phyloP scores from a whole-genome alignment of 2,888 invertebrate genomes.

The Myathropa florea region DNA sequence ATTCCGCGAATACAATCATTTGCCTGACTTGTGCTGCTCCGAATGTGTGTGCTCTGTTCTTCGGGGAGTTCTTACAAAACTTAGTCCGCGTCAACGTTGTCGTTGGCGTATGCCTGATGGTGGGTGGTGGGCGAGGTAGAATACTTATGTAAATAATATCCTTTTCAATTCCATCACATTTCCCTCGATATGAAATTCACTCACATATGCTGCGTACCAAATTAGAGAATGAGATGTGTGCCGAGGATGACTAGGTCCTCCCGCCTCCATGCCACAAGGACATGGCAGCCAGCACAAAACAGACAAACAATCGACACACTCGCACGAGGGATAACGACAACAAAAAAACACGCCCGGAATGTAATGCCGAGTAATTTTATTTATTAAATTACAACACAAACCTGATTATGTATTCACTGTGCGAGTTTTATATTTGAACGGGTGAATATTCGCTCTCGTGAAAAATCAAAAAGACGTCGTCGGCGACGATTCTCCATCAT shows the following conservation, averaged over 20 bases:
- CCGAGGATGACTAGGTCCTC: background rate
- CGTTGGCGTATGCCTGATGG: background rate
- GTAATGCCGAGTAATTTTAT: constrained; percentile 58
- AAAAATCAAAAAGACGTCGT: constrained; percentile 44
- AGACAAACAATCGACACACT: constrained; percentile 34
- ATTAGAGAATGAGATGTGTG: constrained; percentile 5
- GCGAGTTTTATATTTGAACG: constrained; percentile 55
- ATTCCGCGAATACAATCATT: constrained; percentile 24
- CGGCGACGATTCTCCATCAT: constrained; percentile 51
- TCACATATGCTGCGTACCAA: constrained; percentile 46
- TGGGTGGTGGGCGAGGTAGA: background rate
- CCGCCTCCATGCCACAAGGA: background rate
- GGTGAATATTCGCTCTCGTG: constrained; percentile 47
- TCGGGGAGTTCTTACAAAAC: background rate
- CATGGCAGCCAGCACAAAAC: background rate
- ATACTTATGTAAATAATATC: constrained; percentile 52
- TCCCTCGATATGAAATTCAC: constrained; percentile 34
- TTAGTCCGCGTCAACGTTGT: background rate
- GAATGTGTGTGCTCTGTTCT: background rate
- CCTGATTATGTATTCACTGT: constrained; percentile 59
- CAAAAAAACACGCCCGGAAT: constrained; percentile 42
- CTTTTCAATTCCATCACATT: constrained; percentile 62
- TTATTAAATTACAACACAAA: constrained; percentile 60
- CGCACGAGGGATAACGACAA: constrained; percentile 33
- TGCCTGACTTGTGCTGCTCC: background rate